Evolutionary conservation across 2,888 invertebrate genomes (phyloP).

Genomic region (Polymixis lichenea): DNA sequence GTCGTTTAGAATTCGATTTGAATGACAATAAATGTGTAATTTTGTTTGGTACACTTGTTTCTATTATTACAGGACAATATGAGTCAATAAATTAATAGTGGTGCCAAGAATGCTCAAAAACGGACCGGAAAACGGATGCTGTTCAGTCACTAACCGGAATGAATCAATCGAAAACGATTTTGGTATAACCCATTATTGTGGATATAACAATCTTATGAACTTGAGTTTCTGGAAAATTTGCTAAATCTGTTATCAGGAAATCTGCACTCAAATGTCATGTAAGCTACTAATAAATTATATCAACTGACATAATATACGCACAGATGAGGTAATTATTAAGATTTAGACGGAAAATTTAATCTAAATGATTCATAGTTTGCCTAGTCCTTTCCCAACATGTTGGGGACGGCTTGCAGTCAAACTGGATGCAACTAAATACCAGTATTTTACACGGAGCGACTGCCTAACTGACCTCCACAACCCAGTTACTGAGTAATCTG

Average conservation of each 20-base stretch:
- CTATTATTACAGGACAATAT: conserved; percentile 21
- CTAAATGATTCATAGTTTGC: too few species aligned
- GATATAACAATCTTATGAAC: background rate
- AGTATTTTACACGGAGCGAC: too few species aligned
- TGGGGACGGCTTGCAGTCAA: too few species aligned
- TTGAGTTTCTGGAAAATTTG: background rate
- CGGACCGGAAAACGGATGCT: conserved; percentile 45
- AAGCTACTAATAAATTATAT: background rate
- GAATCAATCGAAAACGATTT: conserved; percentile 2
- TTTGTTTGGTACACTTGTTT: conserved; percentile 33
- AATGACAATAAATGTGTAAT: conserved; percentile 39
- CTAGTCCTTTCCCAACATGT: too few species aligned
- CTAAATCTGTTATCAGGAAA: conserved; percentile 11
- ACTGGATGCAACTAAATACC: too few species aligned
- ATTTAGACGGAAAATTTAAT: conserved; percentile 5
- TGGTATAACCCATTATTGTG: conserved; percentile 28
- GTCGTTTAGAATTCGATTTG: conserved; percentile 23
- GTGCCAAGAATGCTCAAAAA: conserved; percentile 30
- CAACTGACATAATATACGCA: background rate
- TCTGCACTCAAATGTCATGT: background rate
- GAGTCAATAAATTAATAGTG: conserved; percentile 27
- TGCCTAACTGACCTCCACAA: background rate
- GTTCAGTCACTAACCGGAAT: conserved; percentile 26
- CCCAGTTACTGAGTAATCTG: background rate
- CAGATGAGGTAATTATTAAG: background rate